Evolutionary conservation across 2,797 vertebrate species (phyloP).

Genomic region (Enteromius anoplus): DNA sequence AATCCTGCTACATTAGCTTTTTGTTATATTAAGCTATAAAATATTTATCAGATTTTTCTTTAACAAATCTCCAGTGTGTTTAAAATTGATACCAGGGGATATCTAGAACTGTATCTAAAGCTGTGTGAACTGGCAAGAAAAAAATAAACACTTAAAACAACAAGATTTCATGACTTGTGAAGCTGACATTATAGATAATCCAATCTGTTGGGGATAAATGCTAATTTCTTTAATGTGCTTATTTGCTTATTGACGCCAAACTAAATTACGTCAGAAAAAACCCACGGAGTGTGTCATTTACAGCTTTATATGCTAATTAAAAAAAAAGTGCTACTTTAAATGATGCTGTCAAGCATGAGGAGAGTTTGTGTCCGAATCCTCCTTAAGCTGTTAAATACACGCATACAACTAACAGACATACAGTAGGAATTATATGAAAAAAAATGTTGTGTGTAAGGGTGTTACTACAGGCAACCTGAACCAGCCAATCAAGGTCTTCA

Average conservation of each 20-base stretch:
- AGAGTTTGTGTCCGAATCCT: neutral
- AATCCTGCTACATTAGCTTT: neutral
- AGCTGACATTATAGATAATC: constrained; percentile 22
- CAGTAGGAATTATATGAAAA: no score
- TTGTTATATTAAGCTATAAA: constrained; percentile 12
- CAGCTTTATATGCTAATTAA: constrained; percentile 43
- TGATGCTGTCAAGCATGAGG: constrained; percentile 22
- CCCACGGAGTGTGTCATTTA: constrained; percentile 3
- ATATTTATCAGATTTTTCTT: constrained; percentile 16
- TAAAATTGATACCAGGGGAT: constrained; percentile 26
- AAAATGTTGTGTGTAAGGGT: no score
- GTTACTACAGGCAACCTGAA: no score
- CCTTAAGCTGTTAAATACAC: neutral
- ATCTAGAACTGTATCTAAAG: constrained; percentile 29
- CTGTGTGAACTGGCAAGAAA: neutral
- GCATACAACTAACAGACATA: neutral
- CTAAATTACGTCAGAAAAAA: neutral
- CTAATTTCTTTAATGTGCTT: constrained; percentile 22
- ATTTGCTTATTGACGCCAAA: neutral
- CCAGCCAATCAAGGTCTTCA: no score
- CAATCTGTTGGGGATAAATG: neutral
- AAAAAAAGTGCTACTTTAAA: constrained; percentile 22
- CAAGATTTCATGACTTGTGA: constrained; percentile 11
- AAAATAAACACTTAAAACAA: neutral
- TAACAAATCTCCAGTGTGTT: constrained; percentile 28